Evolutionary conservation across 2,888 invertebrate species (phyloP).

Genomic region (Campopleginae sp.): DNA sequence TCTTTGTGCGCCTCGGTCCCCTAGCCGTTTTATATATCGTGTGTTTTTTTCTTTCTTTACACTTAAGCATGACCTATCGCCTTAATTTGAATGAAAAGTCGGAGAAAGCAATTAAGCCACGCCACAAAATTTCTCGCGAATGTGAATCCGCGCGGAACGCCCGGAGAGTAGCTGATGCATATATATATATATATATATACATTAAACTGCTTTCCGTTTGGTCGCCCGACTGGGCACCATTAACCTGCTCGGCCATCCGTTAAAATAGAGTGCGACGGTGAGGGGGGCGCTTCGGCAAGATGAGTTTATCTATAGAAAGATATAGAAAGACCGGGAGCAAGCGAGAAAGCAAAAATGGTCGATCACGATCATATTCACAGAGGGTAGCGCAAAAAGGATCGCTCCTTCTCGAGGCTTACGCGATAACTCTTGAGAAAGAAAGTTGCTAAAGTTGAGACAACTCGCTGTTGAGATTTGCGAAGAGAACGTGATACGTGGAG

Average conservation of each 20-base stretch:
- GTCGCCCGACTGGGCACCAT: slow-evolving; percentile 80
- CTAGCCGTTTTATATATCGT: slow-evolving; percentile 29
- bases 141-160: slow-evolving; percentile 69
- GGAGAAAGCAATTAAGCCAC: slow-evolving; percentile 76
- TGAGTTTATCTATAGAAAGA: slow-evolving; percentile 59
- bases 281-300: slow-evolving; percentile 40
- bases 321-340: slow-evolving; percentile 28
- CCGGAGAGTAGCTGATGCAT: slow-evolving; percentile 57
- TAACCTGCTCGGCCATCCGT: slow-evolving; percentile 81
- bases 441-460: slow-evolving; percentile 50
- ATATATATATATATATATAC: slow-evolving; percentile 50
- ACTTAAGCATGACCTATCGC: slow-evolving; percentile 55
- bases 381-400: slow-evolving; percentile 48
- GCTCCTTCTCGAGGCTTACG: slow-evolving; percentile 54
- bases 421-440: slow-evolving; percentile 52
- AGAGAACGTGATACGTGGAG: slow-evolving; percentile 61
- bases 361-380: slow-evolving; percentile 56
- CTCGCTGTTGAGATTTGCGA: slow-evolving; percentile 58
- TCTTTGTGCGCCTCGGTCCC: slow-evolving; percentile 32
- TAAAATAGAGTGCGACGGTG: slow-evolving; percentile 78
- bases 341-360: slow-evolving; percentile 23
- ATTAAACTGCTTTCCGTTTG: slow-evolving; percentile 81
- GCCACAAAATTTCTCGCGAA: slow-evolving; percentile 71
- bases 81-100: slow-evolving; percentile 76
- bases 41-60: slow-evolving; percentile 23